These are phyloP conservation scores for Orthosia gothica DNA, from an alignment of 2,888 invertebrate species.

Conservation along the genomic window DNA sequence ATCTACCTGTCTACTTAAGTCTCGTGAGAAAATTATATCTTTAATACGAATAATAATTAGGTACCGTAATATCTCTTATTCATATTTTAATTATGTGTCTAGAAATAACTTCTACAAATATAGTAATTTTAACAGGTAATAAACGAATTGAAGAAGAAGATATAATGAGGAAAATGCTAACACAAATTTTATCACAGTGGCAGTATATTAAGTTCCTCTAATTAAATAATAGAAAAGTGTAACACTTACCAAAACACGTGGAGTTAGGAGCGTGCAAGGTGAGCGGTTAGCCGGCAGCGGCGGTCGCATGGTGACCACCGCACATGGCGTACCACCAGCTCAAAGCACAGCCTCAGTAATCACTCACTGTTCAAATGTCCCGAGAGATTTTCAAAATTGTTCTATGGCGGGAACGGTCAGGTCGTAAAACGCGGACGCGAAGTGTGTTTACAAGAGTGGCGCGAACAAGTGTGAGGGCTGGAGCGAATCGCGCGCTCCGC, in stretches of 20 bases:
- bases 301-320: constrained; percentile 78
- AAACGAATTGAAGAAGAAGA: not conserved
- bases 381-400: constrained; percentile 50
- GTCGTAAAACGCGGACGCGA: constrained; percentile 65
- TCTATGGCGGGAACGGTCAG: constrained; percentile 20
- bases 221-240: constrained; percentile 37
- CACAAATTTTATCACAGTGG: constrained; percentile 57
- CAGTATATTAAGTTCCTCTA: constrained; percentile 3
- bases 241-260: constrained; percentile 84
- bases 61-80: not conserved
- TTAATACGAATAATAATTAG: not conserved
- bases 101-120: constrained; percentile 8
- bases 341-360: constrained; percentile 37
- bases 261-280: constrained; percentile 70
- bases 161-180: not conserved
- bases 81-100: not conserved
- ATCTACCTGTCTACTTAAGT: constrained; percentile 6
- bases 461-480: constrained; percentile 46
- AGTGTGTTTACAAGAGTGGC: constrained; percentile 74
- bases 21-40: not conserved
- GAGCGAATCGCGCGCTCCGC: constrained; percentile 69
- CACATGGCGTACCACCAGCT: constrained; percentile 76
- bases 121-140: not conserved
- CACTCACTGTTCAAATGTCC: constrained; percentile 59
- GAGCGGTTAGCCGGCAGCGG: constrained; percentile 82